phyloP scores from a whole-genome alignment of 2,113 vertebrate genomes.

The Ardeotis arabs region DNA sequence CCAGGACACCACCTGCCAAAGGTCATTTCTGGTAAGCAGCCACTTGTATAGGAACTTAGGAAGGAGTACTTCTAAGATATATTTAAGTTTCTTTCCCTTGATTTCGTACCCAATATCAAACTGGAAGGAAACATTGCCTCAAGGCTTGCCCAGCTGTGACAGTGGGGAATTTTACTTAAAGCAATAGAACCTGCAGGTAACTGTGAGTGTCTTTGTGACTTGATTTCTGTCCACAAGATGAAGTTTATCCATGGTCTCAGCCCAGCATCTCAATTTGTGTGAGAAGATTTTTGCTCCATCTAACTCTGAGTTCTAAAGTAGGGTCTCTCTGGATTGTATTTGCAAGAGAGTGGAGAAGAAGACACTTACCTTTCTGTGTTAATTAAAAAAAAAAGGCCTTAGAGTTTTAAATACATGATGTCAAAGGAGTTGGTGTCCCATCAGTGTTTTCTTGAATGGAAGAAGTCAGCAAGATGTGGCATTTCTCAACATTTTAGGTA shows the following conservation, averaged over 20 bases:
- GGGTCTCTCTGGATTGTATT: background rate
- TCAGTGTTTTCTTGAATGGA: background rate
- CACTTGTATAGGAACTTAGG: background rate
- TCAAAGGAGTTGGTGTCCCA: background rate
- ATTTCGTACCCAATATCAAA: background rate
- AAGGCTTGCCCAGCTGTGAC: background rate
- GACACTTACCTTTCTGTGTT: background rate
- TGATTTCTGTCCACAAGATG: background rate
- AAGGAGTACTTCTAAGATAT: background rate
- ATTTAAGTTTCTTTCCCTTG: background rate
- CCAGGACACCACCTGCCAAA: background rate
- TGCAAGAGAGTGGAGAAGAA: background rate
- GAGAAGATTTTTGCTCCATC: background rate
- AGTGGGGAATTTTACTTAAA: background rate
- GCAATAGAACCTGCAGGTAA: background rate
- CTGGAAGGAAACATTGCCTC: background rate
- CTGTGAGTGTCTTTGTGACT: background rate
- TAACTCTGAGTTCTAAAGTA: background rate
- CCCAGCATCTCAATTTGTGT: background rate
- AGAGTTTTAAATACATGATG: background rate
- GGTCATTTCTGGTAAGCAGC: background rate
- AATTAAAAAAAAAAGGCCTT: background rate
- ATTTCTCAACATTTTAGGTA: background rate
- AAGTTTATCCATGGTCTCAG: background rate
- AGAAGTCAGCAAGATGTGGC: background rate